Conservation (phyloP, 2,797 vertebrate species). For the Pipistrellus pipistrellus region DNA sequence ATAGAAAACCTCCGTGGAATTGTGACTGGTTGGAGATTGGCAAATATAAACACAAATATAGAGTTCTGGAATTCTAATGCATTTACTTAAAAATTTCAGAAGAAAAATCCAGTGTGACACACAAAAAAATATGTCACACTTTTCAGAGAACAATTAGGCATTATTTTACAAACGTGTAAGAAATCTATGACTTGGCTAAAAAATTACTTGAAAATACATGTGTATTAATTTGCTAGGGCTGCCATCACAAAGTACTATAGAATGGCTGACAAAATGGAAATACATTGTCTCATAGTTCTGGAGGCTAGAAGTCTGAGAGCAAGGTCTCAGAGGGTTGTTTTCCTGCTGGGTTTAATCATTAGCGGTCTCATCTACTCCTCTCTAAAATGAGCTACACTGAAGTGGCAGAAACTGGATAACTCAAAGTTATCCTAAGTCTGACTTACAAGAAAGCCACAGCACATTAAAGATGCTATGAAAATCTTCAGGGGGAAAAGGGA, state of each 20-base stretch:
- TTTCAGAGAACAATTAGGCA: background rate
- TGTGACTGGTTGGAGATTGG: background rate
- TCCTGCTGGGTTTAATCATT: background rate
- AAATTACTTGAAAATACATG: background rate
- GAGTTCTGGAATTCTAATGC: background rate
- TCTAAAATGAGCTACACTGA: background rate
- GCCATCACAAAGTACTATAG: background rate
- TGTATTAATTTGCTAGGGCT: background rate
- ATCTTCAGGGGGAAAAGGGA: background rate
- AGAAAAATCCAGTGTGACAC: background rate
- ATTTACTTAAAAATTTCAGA: constrained; percentile 29
- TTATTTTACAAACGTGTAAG: background rate
- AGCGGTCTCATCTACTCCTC: background rate
- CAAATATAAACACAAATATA: background rate
- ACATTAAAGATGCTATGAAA: constrained; percentile 4
- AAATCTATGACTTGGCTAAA: background rate
- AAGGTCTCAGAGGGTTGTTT: too few relatives aligned
- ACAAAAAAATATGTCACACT: background rate
- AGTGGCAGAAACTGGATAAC: background rate
- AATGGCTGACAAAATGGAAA: background rate
- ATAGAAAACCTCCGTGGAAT: background rate
- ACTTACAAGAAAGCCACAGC: background rate
- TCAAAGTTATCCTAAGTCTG: background rate
- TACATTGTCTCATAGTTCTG: background rate
- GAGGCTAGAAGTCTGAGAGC: background rate